Percentiles rank a stretch among this genome's conserved stretches.
Conservation (phyloP, 1,140 invertebrate genomes). For the Ceratina australensis region DNA sequence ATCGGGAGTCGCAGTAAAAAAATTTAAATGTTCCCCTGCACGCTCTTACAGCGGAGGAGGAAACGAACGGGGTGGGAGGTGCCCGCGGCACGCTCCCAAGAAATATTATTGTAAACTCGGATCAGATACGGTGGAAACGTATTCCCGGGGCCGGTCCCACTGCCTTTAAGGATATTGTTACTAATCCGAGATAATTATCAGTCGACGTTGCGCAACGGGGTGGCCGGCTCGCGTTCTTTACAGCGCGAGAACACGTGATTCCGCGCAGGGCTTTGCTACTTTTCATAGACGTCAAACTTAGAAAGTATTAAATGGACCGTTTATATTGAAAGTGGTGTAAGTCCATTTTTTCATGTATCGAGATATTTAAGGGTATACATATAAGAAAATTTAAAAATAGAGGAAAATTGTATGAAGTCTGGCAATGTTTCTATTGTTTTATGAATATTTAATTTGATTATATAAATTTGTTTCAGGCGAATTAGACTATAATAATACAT, state of each 20-base stretch:
- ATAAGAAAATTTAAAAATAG: too few species aligned
- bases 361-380: too few species aligned
- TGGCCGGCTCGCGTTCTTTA: background rate
- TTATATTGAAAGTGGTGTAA: too few species aligned
- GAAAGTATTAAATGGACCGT: too few species aligned
- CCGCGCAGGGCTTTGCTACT: background rate
- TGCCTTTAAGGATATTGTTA: conserved; percentile 42
- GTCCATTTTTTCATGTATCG: too few species aligned
- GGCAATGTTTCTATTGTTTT: too few species aligned
- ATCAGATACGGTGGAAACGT: conserved; percentile 45
- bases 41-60: conserved; percentile 21
- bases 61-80: background rate
- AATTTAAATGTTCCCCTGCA: conserved; percentile 46
- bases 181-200: conserved; percentile 44
- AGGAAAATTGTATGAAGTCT: too few species aligned
- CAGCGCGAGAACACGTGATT: conserved; percentile 23
- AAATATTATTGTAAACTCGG: conserved; percentile 46
- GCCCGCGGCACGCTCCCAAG: conserved; percentile 26
- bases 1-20: conserved; percentile 31
- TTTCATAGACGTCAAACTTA: conserved; percentile 5
- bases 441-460: too few species aligned
- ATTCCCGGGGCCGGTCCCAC: background rate
- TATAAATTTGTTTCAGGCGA: too few species aligned
- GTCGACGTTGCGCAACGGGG: background rate
- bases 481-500: too few species aligned